A percentile compares a stretch with the other conserved stretches of the same genome.
phyloP scores from a whole-genome alignment of 2,113 vertebrate genomes.

The Barbus barbus region DNA sequence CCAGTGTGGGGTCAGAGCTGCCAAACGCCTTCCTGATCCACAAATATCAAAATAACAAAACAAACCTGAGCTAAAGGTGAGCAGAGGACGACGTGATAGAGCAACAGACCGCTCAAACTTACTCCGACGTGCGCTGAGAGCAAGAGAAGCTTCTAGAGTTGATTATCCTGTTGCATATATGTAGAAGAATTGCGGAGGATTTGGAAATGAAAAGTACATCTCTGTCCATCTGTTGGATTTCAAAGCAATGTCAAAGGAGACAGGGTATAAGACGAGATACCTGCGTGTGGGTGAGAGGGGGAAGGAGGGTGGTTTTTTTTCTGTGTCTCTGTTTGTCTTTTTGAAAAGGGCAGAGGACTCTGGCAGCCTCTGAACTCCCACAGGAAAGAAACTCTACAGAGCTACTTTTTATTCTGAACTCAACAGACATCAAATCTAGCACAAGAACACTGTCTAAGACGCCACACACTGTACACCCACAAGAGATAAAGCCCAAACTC shows the following conservation, averaged over 20 bases:
- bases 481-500: background rate
- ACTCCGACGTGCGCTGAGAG: background rate
- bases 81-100: conserved; percentile 5
- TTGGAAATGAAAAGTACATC: background rate
- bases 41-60: background rate
- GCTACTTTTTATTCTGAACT: conserved; percentile 26
- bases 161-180: background rate
- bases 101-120: background rate
- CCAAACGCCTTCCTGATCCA: background rate
- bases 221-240: conserved; percentile 21
- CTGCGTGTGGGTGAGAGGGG: background rate
- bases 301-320: background rate
- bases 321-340: conserved; percentile 10
- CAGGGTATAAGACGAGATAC: background rate
- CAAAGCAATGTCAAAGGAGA: conserved; percentile 3
- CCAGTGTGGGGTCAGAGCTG: background rate
- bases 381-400: conserved; percentile 12
- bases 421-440: conserved; percentile 20
- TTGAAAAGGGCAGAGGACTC: conserved; percentile 31
- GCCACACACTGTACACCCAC: conserved; percentile 20
- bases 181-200: conserved; percentile 22
- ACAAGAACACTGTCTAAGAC: conserved; percentile 9
- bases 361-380: conserved; percentile 23
- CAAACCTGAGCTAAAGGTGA: conserved; percentile 15
- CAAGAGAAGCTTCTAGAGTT: background rate